These are phyloP conservation scores for Tragelaphus buxtoni DNA, from an alignment of 2,113 vertebrate genomes.

Conservation along the genomic window DNA sequence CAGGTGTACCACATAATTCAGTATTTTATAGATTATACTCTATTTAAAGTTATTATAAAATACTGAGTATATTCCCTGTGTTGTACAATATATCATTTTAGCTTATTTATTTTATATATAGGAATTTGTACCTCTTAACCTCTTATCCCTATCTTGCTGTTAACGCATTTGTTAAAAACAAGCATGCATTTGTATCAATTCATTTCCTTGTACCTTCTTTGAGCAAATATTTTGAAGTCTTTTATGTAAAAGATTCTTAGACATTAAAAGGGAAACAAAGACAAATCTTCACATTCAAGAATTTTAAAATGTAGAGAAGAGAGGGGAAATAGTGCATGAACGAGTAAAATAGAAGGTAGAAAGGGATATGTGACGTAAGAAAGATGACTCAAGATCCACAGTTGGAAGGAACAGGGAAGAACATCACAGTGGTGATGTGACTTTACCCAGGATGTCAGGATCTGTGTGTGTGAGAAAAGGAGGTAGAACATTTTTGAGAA, in stretches of 20 bases:
- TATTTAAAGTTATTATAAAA: not conserved
- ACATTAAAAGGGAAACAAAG: not conserved
- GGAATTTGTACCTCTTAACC: not conserved
- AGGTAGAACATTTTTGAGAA: not conserved
- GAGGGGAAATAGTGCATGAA: not conserved
- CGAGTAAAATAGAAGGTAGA: not conserved
- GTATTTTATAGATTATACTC: not conserved
- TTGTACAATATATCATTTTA: not conserved
- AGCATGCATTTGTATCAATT: not conserved
- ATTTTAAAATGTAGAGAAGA: not conserved
- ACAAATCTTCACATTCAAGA: not conserved
- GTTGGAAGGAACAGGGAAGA: not conserved
- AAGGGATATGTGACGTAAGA: not conserved
- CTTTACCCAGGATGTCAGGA: not conserved
- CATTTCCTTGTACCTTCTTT: constrained; percentile 1
- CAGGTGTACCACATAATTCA: not conserved
- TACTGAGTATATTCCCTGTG: not conserved
- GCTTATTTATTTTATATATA: not conserved
- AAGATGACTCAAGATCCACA: not conserved
- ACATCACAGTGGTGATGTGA: accelerated
- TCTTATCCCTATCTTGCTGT: not conserved
- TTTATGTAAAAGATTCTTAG: not conserved
- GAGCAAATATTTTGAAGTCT: constrained; percentile 5
- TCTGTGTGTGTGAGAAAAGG: not conserved
- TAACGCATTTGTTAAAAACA: constrained; percentile 15